phyloP scores from a whole-genome alignment of 1,140 invertebrate genomes.

The Leptinotarsa undecemlineata region DNA sequence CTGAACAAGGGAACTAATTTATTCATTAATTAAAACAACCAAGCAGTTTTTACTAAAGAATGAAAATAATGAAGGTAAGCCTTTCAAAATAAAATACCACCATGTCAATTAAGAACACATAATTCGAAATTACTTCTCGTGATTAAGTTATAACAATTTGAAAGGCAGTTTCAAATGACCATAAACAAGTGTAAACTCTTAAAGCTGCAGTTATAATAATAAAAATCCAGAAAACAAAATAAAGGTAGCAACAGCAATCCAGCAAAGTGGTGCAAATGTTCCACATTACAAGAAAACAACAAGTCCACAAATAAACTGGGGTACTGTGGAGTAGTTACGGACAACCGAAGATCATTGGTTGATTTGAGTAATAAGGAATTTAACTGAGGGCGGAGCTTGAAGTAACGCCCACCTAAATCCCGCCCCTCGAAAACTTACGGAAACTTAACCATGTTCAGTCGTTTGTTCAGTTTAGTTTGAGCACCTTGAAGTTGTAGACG shows the following conservation, averaged over 20 bases:
- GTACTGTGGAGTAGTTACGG: slow-evolving; percentile 36
- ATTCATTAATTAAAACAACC: no score
- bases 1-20: background rate
- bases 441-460: slow-evolving; percentile 32
- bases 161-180: slow-evolving; percentile 48
- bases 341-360: slow-evolving; percentile 42
- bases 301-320: slow-evolving; percentile 24
- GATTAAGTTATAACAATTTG: slow-evolving; percentile 54
- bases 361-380: slow-evolving; percentile 39
- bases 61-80: no score
- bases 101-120: background rate
- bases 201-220: slow-evolving; percentile 48
- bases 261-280: slow-evolving; percentile 14
- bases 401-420: slow-evolving; percentile 19
- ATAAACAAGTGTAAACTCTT: slow-evolving; percentile 52
- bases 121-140: slow-evolving; percentile 35
- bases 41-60: no score
- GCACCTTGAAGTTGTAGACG: slow-evolving; percentile 38
- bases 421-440: slow-evolving; percentile 32
- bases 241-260: slow-evolving; percentile 39
- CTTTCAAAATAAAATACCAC: background rate
- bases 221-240: slow-evolving; percentile 49
- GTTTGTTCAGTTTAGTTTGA: slow-evolving; percentile 42
- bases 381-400: slow-evolving; percentile 28
- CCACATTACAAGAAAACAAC: background rate